A percentile compares a stretch with the other conserved stretches of the same genome.
These are phyloP conservation scores for Ophthalmolycus amberensis DNA, from an alignment of 2,113 vertebrate genomes.

Conservation along the genomic window DNA sequence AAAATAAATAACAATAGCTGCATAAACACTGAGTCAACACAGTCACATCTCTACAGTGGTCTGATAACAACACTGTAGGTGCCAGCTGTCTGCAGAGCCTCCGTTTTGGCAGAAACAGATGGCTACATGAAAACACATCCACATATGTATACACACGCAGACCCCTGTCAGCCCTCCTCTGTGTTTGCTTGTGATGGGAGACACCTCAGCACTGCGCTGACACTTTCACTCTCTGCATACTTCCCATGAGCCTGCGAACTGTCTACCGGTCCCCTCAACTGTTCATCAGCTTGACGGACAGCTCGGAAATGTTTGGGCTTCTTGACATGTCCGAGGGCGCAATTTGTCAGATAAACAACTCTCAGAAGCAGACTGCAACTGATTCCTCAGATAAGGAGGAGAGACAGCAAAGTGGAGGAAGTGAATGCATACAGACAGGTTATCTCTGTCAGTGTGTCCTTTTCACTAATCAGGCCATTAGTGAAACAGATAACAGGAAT, in stretches of 20 bases:
- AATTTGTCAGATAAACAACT: slow-evolving; percentile 62
- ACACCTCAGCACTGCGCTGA: slow-evolving; percentile 57
- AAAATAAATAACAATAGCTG: background rate
- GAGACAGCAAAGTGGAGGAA: slow-evolving; percentile 6
- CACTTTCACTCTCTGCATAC: slow-evolving; percentile 69
- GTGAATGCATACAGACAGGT: slow-evolving; percentile 12
- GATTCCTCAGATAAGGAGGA: slow-evolving; percentile 14
- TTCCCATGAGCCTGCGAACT: slow-evolving; percentile 63
- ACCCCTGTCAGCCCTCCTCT: slow-evolving; percentile 1
- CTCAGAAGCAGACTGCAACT: slow-evolving; percentile 21
- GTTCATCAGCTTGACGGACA: slow-evolving; percentile 56
- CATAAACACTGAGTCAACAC: background rate
- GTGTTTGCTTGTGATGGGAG: slow-evolving; percentile 46
- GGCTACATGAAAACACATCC: slow-evolving; percentile 5
- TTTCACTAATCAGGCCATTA: slow-evolving; percentile 51
- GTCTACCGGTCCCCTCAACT: slow-evolving; percentile 20
- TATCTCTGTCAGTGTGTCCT: slow-evolving; percentile 39
- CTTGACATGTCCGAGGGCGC: slow-evolving; percentile 32
- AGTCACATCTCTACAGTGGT: background rate
- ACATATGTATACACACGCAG: background rate
- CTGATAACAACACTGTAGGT: slow-evolving; percentile 25
- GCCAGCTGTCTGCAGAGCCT: slow-evolving; percentile 36
- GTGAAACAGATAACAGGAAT: slow-evolving; percentile 34
- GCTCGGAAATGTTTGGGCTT: slow-evolving; percentile 51
- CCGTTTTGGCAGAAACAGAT: slow-evolving; percentile 13